Percentiles rank a stretch among this genome's conserved stretches.
Evolutionary conservation across 2,113 vertebrate genomes (phyloP).

Genomic region (Uria lomvia): DNA sequence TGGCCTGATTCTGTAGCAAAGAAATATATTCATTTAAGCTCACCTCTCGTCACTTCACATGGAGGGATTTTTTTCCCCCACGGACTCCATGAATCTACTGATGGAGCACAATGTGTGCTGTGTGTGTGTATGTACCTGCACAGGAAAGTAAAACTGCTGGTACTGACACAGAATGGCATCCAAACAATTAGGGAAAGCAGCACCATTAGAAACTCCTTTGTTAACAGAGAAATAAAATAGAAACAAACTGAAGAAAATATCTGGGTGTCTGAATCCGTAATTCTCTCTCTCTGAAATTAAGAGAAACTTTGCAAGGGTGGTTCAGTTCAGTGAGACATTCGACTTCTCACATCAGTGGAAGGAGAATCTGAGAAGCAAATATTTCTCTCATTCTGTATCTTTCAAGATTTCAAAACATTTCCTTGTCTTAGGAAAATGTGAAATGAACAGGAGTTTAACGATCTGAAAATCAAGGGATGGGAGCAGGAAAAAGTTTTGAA

Average conservation of each 20-base stretch:
- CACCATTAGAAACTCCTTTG: not conserved
- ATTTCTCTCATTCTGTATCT: not conserved
- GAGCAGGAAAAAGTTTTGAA: not conserved
- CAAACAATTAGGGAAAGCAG: not conserved
- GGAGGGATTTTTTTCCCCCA: not conserved
- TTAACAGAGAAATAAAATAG: not conserved
- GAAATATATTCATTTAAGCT: not conserved
- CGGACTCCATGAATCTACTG: accelerated
- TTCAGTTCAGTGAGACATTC: not conserved
- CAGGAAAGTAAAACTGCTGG: not conserved
- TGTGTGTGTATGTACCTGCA: too few species aligned
- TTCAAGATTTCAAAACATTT: not conserved
- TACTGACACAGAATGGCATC: not conserved
- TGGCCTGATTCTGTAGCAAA: not conserved
- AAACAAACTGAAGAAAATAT: not conserved
- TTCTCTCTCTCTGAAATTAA: not conserved
- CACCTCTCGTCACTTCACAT: not conserved
- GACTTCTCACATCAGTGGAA: not conserved
- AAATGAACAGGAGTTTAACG: not conserved
- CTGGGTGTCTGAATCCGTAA: not conserved
- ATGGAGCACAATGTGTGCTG: not conserved
- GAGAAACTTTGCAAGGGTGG: not conserved
- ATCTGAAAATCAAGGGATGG: not conserved
- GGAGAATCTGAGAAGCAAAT: not conserved
- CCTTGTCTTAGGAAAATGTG: not conserved